Base-by-base conservation (phyloP, 2,797 vertebrate species). In the Apogon talboti region DNA sequence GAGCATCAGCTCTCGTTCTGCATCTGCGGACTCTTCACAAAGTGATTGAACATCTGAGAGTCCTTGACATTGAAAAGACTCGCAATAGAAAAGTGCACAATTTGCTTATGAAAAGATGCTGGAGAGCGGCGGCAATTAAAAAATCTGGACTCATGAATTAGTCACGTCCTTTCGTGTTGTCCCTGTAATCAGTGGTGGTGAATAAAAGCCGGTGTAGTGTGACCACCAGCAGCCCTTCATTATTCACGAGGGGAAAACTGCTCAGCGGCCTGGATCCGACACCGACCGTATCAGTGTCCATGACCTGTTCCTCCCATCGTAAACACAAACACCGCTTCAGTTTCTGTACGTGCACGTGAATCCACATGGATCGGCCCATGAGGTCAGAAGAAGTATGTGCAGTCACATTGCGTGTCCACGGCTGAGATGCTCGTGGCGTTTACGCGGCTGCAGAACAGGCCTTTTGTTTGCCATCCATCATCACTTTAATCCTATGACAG, bases 211-310 rank as follows among this genome's bases (percentile, higher is more conserved):
- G 42, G 7, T 9, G 7, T 11, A 5, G 53, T 35, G 57, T 62
- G 54, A 66, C 48, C 30, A 54, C 54, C 30, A 28, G 47, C n/a
- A 2, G 21, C 50, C 28, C 9, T 79, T 65, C 48, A 74, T 78
- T 44, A 65, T 80, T 73, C 48, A 79, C 12, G 0, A 66, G 65
- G 54, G 45, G 40, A 67, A 74, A 82, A 37, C 66, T 40, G n/a
- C 49, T 28, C 44, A 0, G 38, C 14, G 3, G 37, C 45, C 59
- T 28, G 19, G 3, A 43, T 56, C 52, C 10, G 46, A 66, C 24
- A 9, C 41, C 11, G 53, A n/a, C 43, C 9, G 1, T 45, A 46
- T 76, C 49, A 1, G 8, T 46, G 28, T 66, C 55, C 58, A 55
- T 53, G 61, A 48, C 57, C 57, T 48, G 24, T 8, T 48, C 53